phyloP scores from a whole-genome alignment of 2,113 vertebrate genomes.

The Lagopus leucura region DNA sequence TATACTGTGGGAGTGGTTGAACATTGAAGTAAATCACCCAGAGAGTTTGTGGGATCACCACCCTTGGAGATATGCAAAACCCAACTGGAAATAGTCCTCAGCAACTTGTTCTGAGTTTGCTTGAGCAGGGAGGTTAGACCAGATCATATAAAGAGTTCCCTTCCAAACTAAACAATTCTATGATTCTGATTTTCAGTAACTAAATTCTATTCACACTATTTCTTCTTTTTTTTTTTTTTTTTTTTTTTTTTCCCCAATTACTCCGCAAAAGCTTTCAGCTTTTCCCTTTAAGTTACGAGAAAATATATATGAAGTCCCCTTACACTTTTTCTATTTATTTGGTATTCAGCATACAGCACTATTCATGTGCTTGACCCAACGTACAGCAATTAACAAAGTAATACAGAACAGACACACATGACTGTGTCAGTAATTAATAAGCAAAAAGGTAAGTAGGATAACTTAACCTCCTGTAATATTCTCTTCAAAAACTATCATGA shows the following conservation, averaged over 20 bases:
- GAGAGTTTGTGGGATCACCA: background rate
- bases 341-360: background rate
- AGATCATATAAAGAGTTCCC: background rate
- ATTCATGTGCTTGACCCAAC: background rate
- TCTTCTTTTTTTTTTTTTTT: background rate
- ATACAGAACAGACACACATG: background rate
- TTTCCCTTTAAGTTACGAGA: background rate
- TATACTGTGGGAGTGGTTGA: background rate
- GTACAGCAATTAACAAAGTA: background rate
- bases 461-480: background rate
- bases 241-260: background rate
- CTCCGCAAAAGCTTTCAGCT: background rate
- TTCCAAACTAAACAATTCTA: background rate
- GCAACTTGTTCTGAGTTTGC: constrained; percentile 7
- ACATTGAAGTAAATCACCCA: background rate
- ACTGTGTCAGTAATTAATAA: constrained; percentile 13
- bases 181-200: constrained; percentile 23
- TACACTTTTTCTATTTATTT: background rate
- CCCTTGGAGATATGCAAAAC: background rate
- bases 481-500: background rate
- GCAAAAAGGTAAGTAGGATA: background rate
- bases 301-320: background rate
- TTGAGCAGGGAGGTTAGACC: background rate
- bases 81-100: background rate
- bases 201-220: background rate